phyloP scores from a whole-genome alignment of 2,888 invertebrate species.

The Ectropis crepuscularia region DNA sequence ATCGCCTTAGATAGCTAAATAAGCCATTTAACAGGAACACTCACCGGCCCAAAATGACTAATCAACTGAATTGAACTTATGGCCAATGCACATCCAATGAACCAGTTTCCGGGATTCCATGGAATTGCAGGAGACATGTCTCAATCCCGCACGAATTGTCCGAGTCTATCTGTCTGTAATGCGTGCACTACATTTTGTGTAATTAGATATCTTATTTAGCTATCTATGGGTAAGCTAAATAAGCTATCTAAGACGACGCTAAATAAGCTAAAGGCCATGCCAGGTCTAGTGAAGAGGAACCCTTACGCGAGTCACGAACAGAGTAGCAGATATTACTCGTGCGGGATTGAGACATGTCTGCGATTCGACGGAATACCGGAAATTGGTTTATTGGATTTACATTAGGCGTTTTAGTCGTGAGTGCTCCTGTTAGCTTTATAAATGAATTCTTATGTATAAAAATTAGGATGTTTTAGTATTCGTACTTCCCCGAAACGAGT shows the following conservation, averaged over 20 bases:
- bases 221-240: no score
- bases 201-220: no score
- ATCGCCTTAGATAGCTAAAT: no score
- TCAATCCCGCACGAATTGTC: neutral
- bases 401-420: neutral
- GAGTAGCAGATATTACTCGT: neutral
- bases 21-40: no score
- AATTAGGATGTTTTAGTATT: neutral
- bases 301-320: no score
- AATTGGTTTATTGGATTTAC: conserved; percentile 7
- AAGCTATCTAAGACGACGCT: no score
- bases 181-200: no score
- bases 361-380: conserved; percentile 8
- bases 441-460: no score
- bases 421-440: no score
- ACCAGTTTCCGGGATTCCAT: conserved; percentile 8
- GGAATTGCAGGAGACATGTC: conserved; percentile 1
- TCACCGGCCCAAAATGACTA: neutral
- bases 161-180: neutral
- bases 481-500: neutral
- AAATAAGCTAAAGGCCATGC: no score
- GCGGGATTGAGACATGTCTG: conserved; percentile 10
- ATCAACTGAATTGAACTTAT: neutral
- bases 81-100: conserved; percentile 1
- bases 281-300: no score